A percentile compares a stretch with the other conserved stretches of the same genome.
phyloP scores from a whole-genome alignment of 2,797 vertebrate genomes.

The Macropodus opercularis region DNA sequence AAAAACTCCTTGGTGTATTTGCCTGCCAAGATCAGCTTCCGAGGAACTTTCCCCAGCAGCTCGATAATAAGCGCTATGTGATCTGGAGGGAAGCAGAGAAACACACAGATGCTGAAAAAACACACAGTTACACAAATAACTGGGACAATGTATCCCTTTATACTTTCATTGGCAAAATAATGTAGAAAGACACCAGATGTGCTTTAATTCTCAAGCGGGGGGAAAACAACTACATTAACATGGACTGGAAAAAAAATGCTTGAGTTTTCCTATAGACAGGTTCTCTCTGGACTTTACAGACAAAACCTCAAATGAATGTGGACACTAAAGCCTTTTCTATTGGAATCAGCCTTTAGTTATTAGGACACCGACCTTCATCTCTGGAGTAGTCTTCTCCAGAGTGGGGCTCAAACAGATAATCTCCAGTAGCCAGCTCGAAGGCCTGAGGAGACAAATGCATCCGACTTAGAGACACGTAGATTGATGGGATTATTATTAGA shows the following conservation, averaged over 20 bases:
- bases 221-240: no score
- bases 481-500: not conserved
- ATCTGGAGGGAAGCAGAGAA: slow-evolving; percentile 77
- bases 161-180: not conserved
- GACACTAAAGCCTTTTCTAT: rapidly evolving
- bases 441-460: slow-evolving; percentile 78
- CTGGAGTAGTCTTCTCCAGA: slow-evolving; percentile 97
- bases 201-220: not conserved
- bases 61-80: slow-evolving; percentile 99
- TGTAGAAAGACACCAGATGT: not conserved
- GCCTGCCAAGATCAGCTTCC: slow-evolving; percentile 92
- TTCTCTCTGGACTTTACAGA: not conserved
- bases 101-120: slow-evolving; percentile 16
- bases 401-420: slow-evolving; percentile 97
- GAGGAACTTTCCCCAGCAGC: slow-evolving; percentile 95
- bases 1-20: slow-evolving; percentile 99
- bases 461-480: not conserved
- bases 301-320: not conserved
- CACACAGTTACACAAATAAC: not conserved
- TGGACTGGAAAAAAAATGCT: not conserved
- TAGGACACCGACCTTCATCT: slow-evolving; percentile 87
- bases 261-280: not conserved
- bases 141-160: not conserved
- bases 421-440: slow-evolving; percentile 96
- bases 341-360: not conserved